Base-by-base conservation (phyloP, 2,113 vertebrate genomes). In the Halcyon senegalensis region DNA sequence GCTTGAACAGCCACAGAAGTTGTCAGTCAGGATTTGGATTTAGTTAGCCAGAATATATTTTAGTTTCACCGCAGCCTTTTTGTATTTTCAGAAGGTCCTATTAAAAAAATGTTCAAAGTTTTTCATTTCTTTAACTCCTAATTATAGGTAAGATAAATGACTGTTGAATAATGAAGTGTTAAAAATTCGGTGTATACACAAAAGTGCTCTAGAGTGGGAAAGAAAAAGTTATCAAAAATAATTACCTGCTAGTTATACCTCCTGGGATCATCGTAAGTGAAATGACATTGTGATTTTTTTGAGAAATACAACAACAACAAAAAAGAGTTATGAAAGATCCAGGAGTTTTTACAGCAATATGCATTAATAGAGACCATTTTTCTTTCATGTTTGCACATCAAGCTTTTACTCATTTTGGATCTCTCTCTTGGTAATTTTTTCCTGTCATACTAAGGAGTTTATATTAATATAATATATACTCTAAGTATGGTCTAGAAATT, bases 151-250 rank as follows among this genome's bases (percentile, higher is more conserved):
- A 90, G 64, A 66, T 48, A 88, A 90, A 92, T 0, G 2, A 5
- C 16, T 75, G 43, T 41, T 84, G 72, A 87, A 77, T 78, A 92
- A 56, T 35, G 41, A 84, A 73, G 30, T 33, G 33, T 89, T 84
- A 90, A 82, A 90, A 84, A 79, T 66, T 84, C 79, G 63, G 16
- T 60, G 48, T 53, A 75, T 58, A 68, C 31, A 67, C 21, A 56
- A 16, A 89, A 93, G 17, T 51, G 79, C 64, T 80, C 4, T 10
- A 77, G 41, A 24, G 30, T 39, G 33, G 13, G 46, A 75, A 85
- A 68, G n/a, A 87, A 82, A 73, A 90, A 82, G 64, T 69, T 92
- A 90, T 86, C 12, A 90, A 78, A 95, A 92, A 95, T 78, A 81
- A 93, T 94, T 93, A 89, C 72, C 64, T 80, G 60, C 56, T 83